Base-by-base conservation (phyloP, 2,797 vertebrate species). In the Trachops cirrhosus region DNA sequence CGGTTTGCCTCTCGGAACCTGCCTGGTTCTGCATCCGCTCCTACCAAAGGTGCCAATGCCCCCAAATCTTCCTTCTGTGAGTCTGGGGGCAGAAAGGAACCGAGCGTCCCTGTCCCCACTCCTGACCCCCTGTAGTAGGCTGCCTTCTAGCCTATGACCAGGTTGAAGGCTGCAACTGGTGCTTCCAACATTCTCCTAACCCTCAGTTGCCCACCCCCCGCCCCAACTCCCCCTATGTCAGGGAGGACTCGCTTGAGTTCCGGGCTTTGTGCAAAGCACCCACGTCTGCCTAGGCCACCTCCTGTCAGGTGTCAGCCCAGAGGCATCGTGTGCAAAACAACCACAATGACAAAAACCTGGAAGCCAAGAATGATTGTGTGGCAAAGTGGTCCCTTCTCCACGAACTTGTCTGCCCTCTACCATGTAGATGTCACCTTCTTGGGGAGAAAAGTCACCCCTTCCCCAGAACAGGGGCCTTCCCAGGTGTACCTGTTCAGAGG, bases 121-220 rank as follows among this genome's bases (percentile, higher is more conserved):
- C 16, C 14, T 52, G 52, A 50, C 15, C 7, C 44, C 34, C 59
- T 9, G 21, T 9, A 68, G 79, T 62, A 78, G 54, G 44, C 62
- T 80, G 39, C 24, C 57, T 41, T 39, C 37, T 19, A 75, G 75
- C 6, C 41, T 50, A 11, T 12, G 48, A 62, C 46, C 64, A 86
- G 29, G 70, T 34, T 8, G 39, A 83, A 19, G 48, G 62, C 32
- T n/a, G 54, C 24, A 46, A 26, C 2, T 0, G 24, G 59, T 1
- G 10, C 44, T 32, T 85, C 46, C 3, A 26, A 50, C 6, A 5
- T 22, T 39, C 32, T 80, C 39, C 57, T 48, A 24, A 54, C 37
- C 39, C 64, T 79, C 0, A 1, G 3, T 3, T 37, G 19, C 29
- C 1, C 29, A 44, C 15, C 0, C 1, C 1, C 24, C 9, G 9